Percentiles rank a stretch among this genome's conserved stretches.
Conservation (phyloP, 2,797 vertebrate genomes). For the Mormyrus proboscirostris region DNA sequence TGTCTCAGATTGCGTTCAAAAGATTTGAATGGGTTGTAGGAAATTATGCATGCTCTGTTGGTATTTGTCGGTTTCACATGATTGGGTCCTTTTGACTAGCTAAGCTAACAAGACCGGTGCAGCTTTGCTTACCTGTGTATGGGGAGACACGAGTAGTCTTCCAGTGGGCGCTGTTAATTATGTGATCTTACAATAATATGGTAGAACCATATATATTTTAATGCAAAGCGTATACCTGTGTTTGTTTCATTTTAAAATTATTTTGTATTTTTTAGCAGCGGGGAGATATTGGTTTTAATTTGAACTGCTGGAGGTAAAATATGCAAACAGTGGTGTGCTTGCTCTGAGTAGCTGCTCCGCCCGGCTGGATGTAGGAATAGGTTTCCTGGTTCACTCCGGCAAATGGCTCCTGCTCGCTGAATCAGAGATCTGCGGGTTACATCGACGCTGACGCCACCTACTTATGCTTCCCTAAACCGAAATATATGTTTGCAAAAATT, state of each 20-base stretch:
- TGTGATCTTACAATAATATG: neutral
- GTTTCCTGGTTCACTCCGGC: neutral
- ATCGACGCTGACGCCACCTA: neutral
- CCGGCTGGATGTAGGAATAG: neutral
- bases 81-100: neutral
- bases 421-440: neutral
- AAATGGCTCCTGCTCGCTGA: conserved; percentile 10
- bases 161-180: neutral
- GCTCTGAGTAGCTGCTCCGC: neutral
- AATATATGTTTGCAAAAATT: neutral
- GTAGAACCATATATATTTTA: neutral
- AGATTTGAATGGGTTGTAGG: neutral
- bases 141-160: neutral
- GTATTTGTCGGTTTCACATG: conserved; percentile 6
- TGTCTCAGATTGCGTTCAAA: neutral
- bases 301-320: neutral
- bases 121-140: neutral
- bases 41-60: conserved; percentile 5
- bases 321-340: neutral
- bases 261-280: neutral
- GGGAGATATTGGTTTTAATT: neutral
- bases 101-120: neutral
- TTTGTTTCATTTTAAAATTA: neutral
- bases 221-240: neutral
- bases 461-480: neutral